Evolutionary conservation across 2,113 vertebrate genomes (phyloP), one percentile per base, ranked within the genome.

Genomic region (Tetraodon nigroviridis): DNA sequence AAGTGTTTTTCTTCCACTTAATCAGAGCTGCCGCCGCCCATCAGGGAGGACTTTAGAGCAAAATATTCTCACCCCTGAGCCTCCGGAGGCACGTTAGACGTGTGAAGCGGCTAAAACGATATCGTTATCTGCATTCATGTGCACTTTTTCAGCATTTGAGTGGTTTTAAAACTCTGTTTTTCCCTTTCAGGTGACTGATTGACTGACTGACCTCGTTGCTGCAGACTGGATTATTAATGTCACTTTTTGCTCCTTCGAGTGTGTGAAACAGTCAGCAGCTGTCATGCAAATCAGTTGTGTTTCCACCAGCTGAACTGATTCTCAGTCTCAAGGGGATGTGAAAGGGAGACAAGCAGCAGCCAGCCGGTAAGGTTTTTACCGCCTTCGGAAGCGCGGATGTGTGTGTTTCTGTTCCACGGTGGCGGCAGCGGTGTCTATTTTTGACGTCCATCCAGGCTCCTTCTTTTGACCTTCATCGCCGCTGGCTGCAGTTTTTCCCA

Each of bases 301-400:
- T 32, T 44, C 4, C 42, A 3, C 16, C 19, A 22, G 32, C 15
- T 53, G 11, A 52, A 5, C 20, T 20, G 37, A 56, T 18, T 2
- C 29, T 3, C 7, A 62, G 51, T 17, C 29, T 20, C 20, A 51
- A 47, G 2, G 10, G 6, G 29, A 67, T 17, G 22, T 41, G 22
- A 61, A 22, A 29, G 24, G 32, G 52, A 54, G 27, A 63, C 27
- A 2, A 7, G 18, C 45, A 45, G 49, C 67, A 71, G 56, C 6
- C 15, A 52, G 27, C 40, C 57, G 45, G 65, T 68, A 46, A 62
- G 63, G 19, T 1, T 55, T 72, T 82, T 73, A 75, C 66, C 54
- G 70, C 73, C 83, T 84, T 83, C 85, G 80, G 74, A 86, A 53
- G 64, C 4, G 19, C 13, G 51, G 55, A 29, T 73, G 68, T 70